These are phyloP conservation scores for Astyanax mexicanus DNA, from an alignment of 2,797 vertebrate species.

Conservation along the genomic window DNA sequence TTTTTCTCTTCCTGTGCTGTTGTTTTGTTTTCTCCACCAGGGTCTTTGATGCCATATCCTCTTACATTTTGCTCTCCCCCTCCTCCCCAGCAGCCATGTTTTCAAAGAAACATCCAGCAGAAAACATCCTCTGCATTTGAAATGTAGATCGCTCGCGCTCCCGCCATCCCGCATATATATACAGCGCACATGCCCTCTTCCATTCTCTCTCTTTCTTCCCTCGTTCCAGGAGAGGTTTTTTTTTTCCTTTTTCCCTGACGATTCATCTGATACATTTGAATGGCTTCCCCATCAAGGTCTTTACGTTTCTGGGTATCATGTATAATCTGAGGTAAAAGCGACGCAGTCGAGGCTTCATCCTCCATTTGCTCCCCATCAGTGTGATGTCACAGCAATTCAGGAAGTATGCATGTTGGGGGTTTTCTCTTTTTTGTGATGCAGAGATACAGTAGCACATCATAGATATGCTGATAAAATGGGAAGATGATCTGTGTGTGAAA, in stretches of 20 bases:
- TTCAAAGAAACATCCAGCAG: conserved; percentile 79
- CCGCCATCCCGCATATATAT: conserved; percentile 75
- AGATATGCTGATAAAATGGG: not conserved
- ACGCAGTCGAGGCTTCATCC: conserved; percentile 66
- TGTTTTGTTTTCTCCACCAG: conserved; percentile 77
- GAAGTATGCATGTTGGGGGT: conserved; percentile 27
- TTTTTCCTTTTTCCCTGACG: conserved; percentile 75
- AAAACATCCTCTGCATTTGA: conserved; percentile 84
- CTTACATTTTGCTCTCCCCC: conserved; percentile 82
- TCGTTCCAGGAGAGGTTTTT: conserved; percentile 71
- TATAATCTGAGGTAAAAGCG: conserved; percentile 77
- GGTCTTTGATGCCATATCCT: conserved; percentile 81
- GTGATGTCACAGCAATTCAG: conserved; percentile 48
- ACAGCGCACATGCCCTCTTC: conserved; percentile 71
- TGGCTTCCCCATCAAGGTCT: conserved; percentile 69
- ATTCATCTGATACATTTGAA: conserved; percentile 75
- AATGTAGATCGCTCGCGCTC: conserved; percentile 74
- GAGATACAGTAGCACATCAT: not conserved
- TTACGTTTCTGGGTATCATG: conserved; percentile 70
- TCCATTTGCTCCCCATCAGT: conserved; percentile 51
- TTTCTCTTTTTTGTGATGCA: conserved; percentile 23
- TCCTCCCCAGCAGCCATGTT: conserved; percentile 82
- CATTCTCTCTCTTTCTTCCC: conserved; percentile 67
- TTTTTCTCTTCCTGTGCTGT: conserved; percentile 72
- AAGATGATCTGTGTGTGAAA: not conserved